phyloP scores from a whole-genome alignment of 1,140 invertebrate species.

The Aphaenogaster ashmeadi region DNA sequence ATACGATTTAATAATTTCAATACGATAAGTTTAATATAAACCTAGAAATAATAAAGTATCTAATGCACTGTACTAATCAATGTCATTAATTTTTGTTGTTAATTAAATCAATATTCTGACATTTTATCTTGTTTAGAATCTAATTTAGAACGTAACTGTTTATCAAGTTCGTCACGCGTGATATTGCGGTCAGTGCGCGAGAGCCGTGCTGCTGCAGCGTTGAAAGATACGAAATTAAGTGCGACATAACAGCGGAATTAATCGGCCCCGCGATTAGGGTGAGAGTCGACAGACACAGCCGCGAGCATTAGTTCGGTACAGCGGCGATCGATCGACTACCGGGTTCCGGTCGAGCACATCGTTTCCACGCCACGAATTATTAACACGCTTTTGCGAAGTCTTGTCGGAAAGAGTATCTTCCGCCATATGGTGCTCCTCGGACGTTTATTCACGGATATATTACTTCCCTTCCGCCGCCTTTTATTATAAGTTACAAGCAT shows the following conservation, averaged over 20 bases:
- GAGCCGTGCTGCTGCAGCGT: slow-evolving; percentile 8
- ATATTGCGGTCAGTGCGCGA: slow-evolving; percentile 41
- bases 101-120: slow-evolving; percentile 22
- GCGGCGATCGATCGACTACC: slow-evolving; percentile 55
- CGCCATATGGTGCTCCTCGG: slow-evolving; percentile 47
- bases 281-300: slow-evolving; percentile 58
- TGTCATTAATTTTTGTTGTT: neutral
- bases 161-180: slow-evolving; percentile 36
- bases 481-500: slow-evolving; percentile 50
- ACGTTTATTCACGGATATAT: slow-evolving; percentile 60
- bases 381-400: slow-evolving; percentile 62
- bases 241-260: slow-evolving; percentile 59
- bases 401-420: slow-evolving; percentile 59
- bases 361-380: slow-evolving; percentile 61
- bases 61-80: neutral
- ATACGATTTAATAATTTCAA: neutral
- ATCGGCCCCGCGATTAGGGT: slow-evolving; percentile 53
- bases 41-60: neutral
- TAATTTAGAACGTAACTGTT: slow-evolving; percentile 23
- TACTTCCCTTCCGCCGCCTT: slow-evolving; percentile 30
- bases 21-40: neutral
- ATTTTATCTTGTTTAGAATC: neutral
- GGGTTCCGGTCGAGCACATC: slow-evolving; percentile 48
- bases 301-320: slow-evolving; percentile 58
- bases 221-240: slow-evolving; percentile 61